Conservation (phyloP, 2,797 vertebrate genomes). For the Enteromius mattozi region DNA sequence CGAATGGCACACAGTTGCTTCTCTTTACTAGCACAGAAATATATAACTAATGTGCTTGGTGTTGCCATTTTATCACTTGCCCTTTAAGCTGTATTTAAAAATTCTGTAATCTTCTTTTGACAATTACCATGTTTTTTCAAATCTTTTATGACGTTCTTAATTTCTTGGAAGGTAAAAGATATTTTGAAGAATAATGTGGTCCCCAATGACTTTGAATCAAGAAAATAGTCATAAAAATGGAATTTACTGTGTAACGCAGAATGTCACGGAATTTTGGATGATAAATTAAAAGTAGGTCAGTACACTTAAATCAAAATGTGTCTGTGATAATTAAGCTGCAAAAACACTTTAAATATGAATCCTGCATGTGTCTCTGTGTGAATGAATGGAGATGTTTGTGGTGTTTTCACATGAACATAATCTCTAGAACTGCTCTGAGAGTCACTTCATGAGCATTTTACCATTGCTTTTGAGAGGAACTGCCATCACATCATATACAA, state of each 20-base stretch:
- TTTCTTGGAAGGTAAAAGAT: background rate
- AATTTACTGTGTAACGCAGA: background rate
- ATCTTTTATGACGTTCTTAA: background rate
- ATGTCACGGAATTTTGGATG: too few relatives aligned
- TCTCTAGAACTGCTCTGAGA: too few relatives aligned
- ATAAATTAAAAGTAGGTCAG: too few relatives aligned
- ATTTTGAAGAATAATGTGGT: background rate
- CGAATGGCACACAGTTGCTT: slow-evolving; percentile 43
- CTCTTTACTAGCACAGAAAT: slow-evolving; percentile 27
- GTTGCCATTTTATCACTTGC: background rate
- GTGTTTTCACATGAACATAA: too few relatives aligned
- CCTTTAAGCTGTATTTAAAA: background rate
- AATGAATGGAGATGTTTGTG: too few relatives aligned
- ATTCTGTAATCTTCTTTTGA: background rate
- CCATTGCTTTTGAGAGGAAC: too few relatives aligned
- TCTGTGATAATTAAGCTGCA: too few relatives aligned
- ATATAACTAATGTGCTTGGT: background rate
- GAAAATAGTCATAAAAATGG: background rate
- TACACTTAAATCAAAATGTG: too few relatives aligned
- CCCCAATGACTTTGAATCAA: background rate
- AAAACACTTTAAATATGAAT: too few relatives aligned
- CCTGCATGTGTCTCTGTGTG: too few relatives aligned
- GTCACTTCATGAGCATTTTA: too few relatives aligned
- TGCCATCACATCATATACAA: too few relatives aligned
- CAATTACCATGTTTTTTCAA: background rate